Conservation (phyloP, 2,797 vertebrate genomes). For the Siniperca undulata region DNA sequence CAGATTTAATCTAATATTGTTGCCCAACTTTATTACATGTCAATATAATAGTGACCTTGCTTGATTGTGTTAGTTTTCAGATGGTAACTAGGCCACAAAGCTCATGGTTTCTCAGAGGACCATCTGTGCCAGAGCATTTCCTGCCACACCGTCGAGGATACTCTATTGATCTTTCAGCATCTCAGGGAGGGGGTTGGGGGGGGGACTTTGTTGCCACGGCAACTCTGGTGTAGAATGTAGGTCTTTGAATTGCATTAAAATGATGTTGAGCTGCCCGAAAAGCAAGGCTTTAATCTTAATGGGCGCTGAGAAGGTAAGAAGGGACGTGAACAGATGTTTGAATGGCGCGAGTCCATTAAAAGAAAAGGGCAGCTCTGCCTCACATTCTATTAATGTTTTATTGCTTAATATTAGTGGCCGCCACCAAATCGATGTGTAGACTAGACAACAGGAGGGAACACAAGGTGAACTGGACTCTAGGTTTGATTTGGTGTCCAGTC, state of each 20-base stretch:
- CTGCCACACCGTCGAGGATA: slow-evolving; percentile 77
- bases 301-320: slow-evolving; percentile 61
- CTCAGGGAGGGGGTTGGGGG: slow-evolving; percentile 59
- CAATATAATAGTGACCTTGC: slow-evolving; percentile 47
- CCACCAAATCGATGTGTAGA: slow-evolving; percentile 50
- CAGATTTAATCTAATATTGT: slow-evolving; percentile 31
- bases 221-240: slow-evolving; percentile 84
- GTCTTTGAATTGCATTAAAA: slow-evolving; percentile 85
- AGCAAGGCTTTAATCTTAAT: slow-evolving; percentile 73
- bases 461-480: slow-evolving; percentile 51
- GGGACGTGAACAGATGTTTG: slow-evolving; percentile 60
- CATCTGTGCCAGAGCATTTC: slow-evolving; percentile 77
- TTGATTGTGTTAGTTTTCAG: slow-evolving; percentile 67
- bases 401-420: slow-evolving; percentile 57
- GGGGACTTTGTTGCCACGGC: slow-evolving; percentile 83
- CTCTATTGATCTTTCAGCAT: slow-evolving; percentile 84
- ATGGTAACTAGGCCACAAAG: slow-evolving; percentile 77
- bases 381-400: slow-evolving; percentile 62
- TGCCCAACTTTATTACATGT: slow-evolving; percentile 43
- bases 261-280: slow-evolving; percentile 68
- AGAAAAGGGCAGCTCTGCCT: slow-evolving; percentile 71
- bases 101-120: slow-evolving; percentile 73
- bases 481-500: slow-evolving; percentile 38
- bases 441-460: slow-evolving; percentile 35
- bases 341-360: slow-evolving; percentile 62